Percentiles rank a stretch among this genome's conserved stretches.
Evolutionary conservation across 1,140 invertebrate species (phyloP).

Genomic region (Drosophila elegans): DNA sequence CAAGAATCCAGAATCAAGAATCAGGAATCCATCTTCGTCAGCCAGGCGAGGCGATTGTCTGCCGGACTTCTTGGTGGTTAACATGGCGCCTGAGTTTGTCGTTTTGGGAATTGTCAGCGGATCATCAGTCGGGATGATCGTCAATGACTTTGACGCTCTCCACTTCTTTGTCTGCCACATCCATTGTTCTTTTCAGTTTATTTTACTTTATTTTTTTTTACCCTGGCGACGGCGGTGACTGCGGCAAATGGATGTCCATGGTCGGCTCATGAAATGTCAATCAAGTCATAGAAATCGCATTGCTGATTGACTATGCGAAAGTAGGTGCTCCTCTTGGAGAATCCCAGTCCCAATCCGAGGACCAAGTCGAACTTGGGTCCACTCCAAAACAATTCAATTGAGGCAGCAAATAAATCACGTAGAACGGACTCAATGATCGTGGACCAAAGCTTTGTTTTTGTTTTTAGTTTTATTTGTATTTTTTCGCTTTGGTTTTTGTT

Average conservation of each 20-base stretch:
- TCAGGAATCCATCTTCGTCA: constrained; percentile 74
- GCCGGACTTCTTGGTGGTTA: constrained; percentile 79
- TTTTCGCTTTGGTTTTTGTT: constrained; percentile 9
- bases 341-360: constrained; percentile 3
- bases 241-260: constrained; percentile 73
- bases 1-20: neutral
- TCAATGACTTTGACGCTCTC: constrained; percentile 67
- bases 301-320: constrained; percentile 60
- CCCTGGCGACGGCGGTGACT: constrained; percentile 44
- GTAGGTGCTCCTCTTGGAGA: constrained; percentile 35
- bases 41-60: constrained; percentile 40
- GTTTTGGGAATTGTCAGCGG: constrained; percentile 78
- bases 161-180: constrained; percentile 40
- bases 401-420: constrained; percentile 80
- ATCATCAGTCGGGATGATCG: constrained; percentile 77
- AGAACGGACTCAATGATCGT: constrained; percentile 52
- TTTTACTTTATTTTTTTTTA: constrained; percentile 12
- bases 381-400: constrained; percentile 82
- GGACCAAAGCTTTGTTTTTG: constrained; percentile 37
- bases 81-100: constrained; percentile 83
- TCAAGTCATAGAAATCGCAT: constrained; percentile 68
- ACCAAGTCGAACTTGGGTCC: constrained; percentile 17
- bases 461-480: constrained; percentile 17
- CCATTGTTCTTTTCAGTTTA: constrained; percentile 24
- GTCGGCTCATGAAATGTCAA: constrained; percentile 76